Conservation (phyloP, 2,797 vertebrate species). For the Tiaroga cobitis region DNA sequence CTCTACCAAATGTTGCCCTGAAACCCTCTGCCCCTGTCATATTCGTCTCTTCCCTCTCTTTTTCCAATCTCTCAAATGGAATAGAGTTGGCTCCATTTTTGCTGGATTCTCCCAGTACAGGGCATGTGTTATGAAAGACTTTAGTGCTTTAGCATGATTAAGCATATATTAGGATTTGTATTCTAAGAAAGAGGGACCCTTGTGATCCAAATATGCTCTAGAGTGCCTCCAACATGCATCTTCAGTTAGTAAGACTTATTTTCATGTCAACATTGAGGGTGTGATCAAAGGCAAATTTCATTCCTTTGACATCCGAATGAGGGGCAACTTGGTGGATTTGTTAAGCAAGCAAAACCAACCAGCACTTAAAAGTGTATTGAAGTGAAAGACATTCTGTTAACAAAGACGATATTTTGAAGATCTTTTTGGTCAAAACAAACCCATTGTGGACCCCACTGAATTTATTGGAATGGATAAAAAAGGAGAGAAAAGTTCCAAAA, state of each 20-base stretch:
- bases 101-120: constrained; percentile 34
- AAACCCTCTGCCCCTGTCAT: constrained; percentile 12
- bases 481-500: background rate
- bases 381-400: background rate
- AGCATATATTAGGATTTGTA: constrained; percentile 17
- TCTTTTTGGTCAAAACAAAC: background rate
- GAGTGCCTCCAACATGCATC: background rate
- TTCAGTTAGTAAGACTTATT: background rate
- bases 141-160: constrained; percentile 25
- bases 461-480: background rate
- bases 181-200: background rate
- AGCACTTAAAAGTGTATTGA: background rate
- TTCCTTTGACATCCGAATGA: background rate
- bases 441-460: background rate
- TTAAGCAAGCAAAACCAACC: background rate
- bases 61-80: constrained; percentile 18
- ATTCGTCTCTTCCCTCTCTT: background rate
- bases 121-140: constrained; percentile 3
- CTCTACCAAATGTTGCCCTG: background rate
- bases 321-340: background rate
- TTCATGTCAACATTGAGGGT: constrained; percentile 16
- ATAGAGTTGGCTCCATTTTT: constrained; percentile 19
- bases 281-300: background rate
- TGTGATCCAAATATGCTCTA: constrained; percentile 1
- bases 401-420: background rate